Conservation (phyloP, 2,888 invertebrate species). For the Electrophaes corylata region DNA sequence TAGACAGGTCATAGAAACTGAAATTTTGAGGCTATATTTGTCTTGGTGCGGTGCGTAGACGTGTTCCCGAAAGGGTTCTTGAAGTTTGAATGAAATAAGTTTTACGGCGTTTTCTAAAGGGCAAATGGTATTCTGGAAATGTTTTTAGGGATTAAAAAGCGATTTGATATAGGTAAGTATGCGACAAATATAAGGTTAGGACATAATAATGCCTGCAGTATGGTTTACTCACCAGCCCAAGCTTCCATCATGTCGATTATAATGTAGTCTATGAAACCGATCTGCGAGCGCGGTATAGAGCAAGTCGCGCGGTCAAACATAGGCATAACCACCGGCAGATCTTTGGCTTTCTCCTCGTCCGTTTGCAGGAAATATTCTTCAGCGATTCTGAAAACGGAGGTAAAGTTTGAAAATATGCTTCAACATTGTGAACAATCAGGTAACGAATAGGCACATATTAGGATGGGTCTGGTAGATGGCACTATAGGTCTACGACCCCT, state of each 20-base stretch:
- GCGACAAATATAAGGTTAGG: too few species aligned
- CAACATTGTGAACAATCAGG: too few species aligned
- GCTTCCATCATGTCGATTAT: constrained; percentile 99
- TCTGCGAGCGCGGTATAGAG: constrained; percentile 98
- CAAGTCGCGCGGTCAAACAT: constrained; percentile 97
- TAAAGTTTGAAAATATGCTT: not conserved
- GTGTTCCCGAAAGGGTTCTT: too few species aligned
- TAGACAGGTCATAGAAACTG: too few species aligned
- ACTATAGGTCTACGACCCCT: too few species aligned
- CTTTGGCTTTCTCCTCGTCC: constrained; percentile 95
- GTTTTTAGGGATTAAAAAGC: not conserved
- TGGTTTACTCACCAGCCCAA: constrained; percentile 96
- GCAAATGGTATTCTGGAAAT: not conserved
- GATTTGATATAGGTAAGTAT: not conserved
- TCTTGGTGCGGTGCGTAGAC: too few species aligned
- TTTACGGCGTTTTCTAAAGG: not conserved
- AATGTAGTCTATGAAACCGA: constrained; percentile 98
- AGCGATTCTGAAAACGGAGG: constrained; percentile 87
- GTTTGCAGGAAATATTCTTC: constrained; percentile 99
- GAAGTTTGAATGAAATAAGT: too few species aligned
- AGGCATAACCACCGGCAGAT: constrained; percentile 98
- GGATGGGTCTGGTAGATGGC: too few species aligned
- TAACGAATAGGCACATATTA: too few species aligned
- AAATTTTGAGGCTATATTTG: too few species aligned
- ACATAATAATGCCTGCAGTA: too few species aligned